Conservation (phyloP, 1,140 invertebrate species). For the Paraescarpia echinospica region DNA sequence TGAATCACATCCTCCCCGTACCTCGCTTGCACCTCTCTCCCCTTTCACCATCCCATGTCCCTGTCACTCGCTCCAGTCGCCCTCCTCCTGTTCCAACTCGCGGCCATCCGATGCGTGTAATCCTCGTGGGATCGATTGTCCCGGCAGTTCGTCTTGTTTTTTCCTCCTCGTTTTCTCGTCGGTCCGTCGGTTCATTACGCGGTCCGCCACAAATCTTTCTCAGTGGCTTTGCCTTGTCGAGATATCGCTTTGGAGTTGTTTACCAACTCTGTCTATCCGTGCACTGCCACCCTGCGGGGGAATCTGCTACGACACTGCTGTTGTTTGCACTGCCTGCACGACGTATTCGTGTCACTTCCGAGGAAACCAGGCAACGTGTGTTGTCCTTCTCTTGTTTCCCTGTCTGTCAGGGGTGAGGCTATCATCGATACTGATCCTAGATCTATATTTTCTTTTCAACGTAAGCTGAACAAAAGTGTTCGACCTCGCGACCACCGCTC, state of each 20-base stretch:
- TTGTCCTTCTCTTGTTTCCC: too few relatives aligned
- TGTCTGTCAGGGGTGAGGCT: too few relatives aligned
- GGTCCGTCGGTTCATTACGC: not conserved
- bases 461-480: too few relatives aligned
- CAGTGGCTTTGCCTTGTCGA: not conserved
- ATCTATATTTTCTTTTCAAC: too few relatives aligned
- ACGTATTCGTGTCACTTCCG: too few relatives aligned
- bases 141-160: not conserved
- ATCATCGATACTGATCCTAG: too few relatives aligned
- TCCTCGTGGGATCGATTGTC: not conserved
- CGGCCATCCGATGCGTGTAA: not conserved
- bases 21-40: not conserved
- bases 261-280: too few relatives aligned
- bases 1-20: not conserved
- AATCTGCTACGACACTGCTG: too few relatives aligned
- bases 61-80: not conserved
- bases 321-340: too few relatives aligned
- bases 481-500: too few relatives aligned
- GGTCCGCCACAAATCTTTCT: not conserved
- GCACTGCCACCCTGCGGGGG: too few relatives aligned
- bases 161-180: not conserved
- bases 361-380: too few relatives aligned
- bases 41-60: not conserved
- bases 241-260: not conserved
- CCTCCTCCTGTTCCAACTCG: not conserved